Base-by-base conservation (phyloP, 2,888 invertebrate species). In the Bugula neritina region DNA sequence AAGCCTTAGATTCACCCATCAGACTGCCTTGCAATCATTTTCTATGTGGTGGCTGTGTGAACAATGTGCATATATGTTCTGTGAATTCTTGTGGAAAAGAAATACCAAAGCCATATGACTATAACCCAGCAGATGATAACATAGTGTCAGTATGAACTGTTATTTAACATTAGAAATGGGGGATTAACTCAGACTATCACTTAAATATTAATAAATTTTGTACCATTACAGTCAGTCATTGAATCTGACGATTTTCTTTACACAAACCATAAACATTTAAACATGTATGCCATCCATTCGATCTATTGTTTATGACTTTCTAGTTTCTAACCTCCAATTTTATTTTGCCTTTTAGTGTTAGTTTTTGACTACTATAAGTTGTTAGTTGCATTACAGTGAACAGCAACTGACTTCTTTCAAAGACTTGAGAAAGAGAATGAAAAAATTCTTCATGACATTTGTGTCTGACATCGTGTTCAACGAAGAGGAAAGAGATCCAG, bases 21-120 rank as follows among this genome's bases (percentile, higher is more conserved):
- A 69, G 73, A 25, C 73, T 81, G 69, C 80, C 80, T 1, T 81
- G 81, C 75, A 73, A 74, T 31, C 77, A 80, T 73, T 43, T 75
- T 13, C 72, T 80, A 31, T 81, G 81, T 75, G 71, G 73, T n/a
- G 73, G 70, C 17, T 81, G 81, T 73, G 75, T 76, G 31, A 69
- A 74, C 31, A 77, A 77, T n/a, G 71, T 76, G n/a, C 31, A 27
- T 17, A 25, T 63, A 2, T 63, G 63, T 63, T 13, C 29, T 25
- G 27, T 17, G 2, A 3, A 13, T 5, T 13, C 5, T 10, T 63
- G 63, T 63, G 34, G 34, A 31, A 34, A 63, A 63, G 63, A 13
- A 17, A 43, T 43, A 43, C 43, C 43, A 43, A 43, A 43, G 43
- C 43, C 43, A 10, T 43, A 43, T 17, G 10, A 43, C 43, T 43